phyloP scores from a whole-genome alignment of 2,113 vertebrate species.

The Hippocampus mohnikei region DNA sequence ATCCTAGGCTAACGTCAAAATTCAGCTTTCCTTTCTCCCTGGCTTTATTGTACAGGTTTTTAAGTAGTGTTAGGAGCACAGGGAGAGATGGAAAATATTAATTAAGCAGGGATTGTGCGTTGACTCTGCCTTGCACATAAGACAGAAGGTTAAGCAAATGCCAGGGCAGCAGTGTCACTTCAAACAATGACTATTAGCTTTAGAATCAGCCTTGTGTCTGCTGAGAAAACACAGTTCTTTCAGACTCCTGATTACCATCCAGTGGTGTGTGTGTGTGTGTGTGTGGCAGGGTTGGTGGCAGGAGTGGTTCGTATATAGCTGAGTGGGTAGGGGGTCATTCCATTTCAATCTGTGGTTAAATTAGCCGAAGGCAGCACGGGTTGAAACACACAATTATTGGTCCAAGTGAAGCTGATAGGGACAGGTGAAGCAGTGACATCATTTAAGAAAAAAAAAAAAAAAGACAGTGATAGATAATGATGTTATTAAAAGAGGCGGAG shows the following conservation, averaged over 20 bases:
- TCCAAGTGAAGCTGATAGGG: conserved; percentile 67
- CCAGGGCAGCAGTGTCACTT: conserved; percentile 93
- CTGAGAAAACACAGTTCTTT: conserved; percentile 94
- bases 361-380: conserved; percentile 78
- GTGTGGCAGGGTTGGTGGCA: conserved; percentile 10
- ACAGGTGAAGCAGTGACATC: conserved; percentile 49
- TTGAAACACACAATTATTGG: conserved; percentile 84
- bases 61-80: conserved; percentile 7
- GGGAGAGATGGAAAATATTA: conserved; percentile 88
- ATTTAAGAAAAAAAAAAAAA: conserved; percentile 27
- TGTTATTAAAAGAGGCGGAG: conserved; percentile 1
- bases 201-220: conserved; percentile 94
- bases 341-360: conserved; percentile 88
- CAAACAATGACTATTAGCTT: conserved; percentile 99
- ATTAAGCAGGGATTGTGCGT: conserved; percentile 98
- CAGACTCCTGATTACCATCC: conserved; percentile 85
- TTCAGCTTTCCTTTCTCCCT: not conserved
- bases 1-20: not conserved
- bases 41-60: not conserved
- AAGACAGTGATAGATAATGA: conserved; percentile 33
- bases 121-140: conserved; percentile 93
- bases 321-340: conserved; percentile 73
- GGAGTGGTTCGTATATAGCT: conserved; percentile 5
- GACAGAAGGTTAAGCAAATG: conserved; percentile 99
- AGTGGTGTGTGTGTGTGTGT: conserved; percentile 42